Evolutionary conservation across 2,797 vertebrate species (phyloP).

Genomic region (Lates japonicus): DNA sequence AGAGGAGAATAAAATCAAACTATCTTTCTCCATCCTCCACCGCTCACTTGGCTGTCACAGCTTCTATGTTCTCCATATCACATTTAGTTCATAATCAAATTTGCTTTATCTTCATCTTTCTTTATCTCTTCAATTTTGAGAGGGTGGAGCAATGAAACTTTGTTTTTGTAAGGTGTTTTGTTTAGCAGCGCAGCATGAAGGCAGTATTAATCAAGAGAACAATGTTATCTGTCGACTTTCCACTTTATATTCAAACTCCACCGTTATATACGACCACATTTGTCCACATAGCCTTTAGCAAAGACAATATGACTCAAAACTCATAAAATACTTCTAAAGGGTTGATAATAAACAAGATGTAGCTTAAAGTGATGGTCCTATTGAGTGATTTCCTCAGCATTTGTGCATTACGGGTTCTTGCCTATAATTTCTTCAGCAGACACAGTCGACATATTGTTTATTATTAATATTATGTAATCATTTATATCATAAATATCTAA

Average conservation of each 20-base stretch:
- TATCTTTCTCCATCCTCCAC: too few species aligned
- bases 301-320: slow-evolving; percentile 3
- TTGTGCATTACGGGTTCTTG: not conserved
- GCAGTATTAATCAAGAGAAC: not conserved
- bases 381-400: fast-evolving
- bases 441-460: not conserved
- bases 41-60: not conserved
- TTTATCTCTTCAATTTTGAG: not conserved
- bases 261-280: slow-evolving; percentile 16
- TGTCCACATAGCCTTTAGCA: not conserved
- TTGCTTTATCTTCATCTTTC: not conserved
- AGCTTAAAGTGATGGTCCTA: not conserved
- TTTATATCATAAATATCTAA: not conserved
- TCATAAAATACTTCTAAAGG: slow-evolving; percentile 13
- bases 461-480: not conserved
- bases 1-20: too few species aligned
- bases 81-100: not conserved
- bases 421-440: not conserved
- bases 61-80: not conserved
- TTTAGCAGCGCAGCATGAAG: slow-evolving; percentile 10
- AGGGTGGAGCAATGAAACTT: not conserved
- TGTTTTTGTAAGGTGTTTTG: slow-evolving; percentile 4
- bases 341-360: not conserved
- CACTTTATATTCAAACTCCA: not conserved
- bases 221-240: slow-evolving; percentile 17